Evolutionary conservation across 1,140 invertebrate species (phyloP).

Genomic region (Tyrophagus putrescentiae): DNA sequence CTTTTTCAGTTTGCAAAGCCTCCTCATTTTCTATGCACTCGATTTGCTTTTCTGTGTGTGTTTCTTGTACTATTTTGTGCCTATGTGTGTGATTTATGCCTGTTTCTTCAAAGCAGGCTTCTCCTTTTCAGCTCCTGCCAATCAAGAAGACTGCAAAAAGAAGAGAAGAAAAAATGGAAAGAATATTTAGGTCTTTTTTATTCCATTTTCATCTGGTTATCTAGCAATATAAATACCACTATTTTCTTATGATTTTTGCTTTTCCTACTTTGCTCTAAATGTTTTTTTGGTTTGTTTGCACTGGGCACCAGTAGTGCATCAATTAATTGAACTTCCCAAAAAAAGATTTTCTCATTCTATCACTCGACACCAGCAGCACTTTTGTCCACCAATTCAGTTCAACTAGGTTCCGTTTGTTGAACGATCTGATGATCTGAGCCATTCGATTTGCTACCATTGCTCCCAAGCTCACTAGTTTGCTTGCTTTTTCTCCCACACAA

Average conservation of each 20-base stretch:
- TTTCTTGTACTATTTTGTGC: too few species aligned
- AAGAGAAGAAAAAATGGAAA: neutral
- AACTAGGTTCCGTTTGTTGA: too few species aligned
- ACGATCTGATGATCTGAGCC: too few species aligned
- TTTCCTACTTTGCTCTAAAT: neutral
- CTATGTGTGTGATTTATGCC: neutral
- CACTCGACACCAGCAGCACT: neutral
- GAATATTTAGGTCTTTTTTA: neutral
- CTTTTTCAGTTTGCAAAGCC: too few species aligned
- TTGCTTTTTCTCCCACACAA: neutral
- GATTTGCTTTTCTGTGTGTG: neutral
- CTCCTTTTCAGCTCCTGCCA: neutral
- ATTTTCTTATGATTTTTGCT: neutral
- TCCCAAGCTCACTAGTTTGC: neutral
- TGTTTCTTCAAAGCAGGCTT: neutral
- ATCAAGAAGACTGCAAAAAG: neutral
- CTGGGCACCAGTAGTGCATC: neutral
- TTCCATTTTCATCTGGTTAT: neutral
- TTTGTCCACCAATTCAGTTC: neutral
- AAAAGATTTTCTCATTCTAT: neutral
- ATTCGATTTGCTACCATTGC: too few species aligned
- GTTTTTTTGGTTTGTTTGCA: neutral
- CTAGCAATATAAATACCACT: neutral
- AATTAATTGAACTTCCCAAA: neutral
- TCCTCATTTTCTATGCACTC: neutral